A percentile compares a stretch with the other conserved stretches of the same genome.
These are phyloP conservation scores for Oligia strigilis DNA, from an alignment of 2,888 invertebrate genomes.

Conservation along the genomic window DNA sequence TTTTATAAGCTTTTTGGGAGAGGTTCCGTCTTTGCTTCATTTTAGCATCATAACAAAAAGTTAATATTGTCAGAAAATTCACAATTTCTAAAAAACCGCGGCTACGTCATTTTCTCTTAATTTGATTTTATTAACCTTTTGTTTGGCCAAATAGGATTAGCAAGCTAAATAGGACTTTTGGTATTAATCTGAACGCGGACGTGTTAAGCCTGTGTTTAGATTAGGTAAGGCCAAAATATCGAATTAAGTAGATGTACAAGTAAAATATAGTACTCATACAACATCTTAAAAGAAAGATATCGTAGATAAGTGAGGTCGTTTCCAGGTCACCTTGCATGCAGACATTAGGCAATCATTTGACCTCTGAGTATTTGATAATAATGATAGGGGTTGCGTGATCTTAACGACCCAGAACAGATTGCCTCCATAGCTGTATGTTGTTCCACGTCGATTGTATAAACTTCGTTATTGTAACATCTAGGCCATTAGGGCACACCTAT, in stretches of 20 bases:
- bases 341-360: constrained; percentile 71
- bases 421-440: constrained; percentile 18
- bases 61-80: constrained; percentile 49
- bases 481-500: constrained; percentile 34
- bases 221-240: constrained; percentile 18
- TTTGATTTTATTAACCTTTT: constrained; percentile 49
- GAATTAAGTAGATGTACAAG: constrained; percentile 41
- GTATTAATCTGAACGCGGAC: constrained; percentile 32
- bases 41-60: constrained; percentile 29
- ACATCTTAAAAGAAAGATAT: constrained; percentile 38
- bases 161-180: constrained; percentile 22
- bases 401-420: constrained; percentile 54
- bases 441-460: constrained; percentile 35
- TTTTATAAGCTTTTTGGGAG: constrained; percentile 22
- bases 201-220: constrained; percentile 23
- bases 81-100: constrained; percentile 9
- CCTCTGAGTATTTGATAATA: constrained; percentile 53
- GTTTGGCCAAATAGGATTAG: constrained; percentile 50
- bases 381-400: constrained; percentile 58
- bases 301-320: constrained; percentile 59
- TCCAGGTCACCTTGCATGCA: constrained; percentile 67
- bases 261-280: constrained; percentile 30
- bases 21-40: constrained; percentile 21
- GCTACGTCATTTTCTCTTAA: constrained; percentile 32
- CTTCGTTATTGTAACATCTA: constrained; percentile 35